These are phyloP conservation scores for Epizoanthus ramosus DNA, from an alignment of 92 coral and sea anemone species.

Conservation along the genomic window DNA sequence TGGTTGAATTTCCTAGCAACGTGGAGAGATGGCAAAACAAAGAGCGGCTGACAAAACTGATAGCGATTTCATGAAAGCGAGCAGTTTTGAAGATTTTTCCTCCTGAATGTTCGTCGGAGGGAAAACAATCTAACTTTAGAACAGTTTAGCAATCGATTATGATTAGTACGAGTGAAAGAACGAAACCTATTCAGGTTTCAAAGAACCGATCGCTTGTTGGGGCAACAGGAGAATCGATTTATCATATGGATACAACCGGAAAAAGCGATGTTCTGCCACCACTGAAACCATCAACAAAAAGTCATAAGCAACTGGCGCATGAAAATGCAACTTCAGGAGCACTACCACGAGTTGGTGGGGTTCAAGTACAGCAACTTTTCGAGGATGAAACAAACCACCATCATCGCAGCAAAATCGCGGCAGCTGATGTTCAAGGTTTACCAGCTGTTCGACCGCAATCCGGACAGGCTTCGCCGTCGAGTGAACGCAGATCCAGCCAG, in stretches of 20 bases:
- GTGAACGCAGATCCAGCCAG: conserved; percentile 74
- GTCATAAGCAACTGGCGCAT: conserved; percentile 82
- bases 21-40: conserved; percentile 92
- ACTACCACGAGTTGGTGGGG: conserved; percentile 94
- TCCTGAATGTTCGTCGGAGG: no score
- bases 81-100: conserved; percentile 31
- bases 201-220: conserved; percentile 80
- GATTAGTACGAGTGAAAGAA: conserved; percentile 89
- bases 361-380: conserved; percentile 98
- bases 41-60: conserved; percentile 95
- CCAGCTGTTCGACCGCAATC: conserved; percentile 87
- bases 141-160: conserved; percentile 50
- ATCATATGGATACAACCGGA: conserved; percentile 88
- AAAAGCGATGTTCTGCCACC: conserved; percentile 92
- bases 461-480: conserved; percentile 81
- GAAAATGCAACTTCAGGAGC: conserved; percentile 73
- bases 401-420: conserved; percentile 77
- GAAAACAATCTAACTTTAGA: conserved; percentile 32
- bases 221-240: conserved; percentile 86
- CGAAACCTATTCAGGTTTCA: conserved; percentile 86
- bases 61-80: conserved; percentile 70
- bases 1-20: conserved; percentile 97
- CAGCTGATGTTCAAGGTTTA: conserved; percentile 78
- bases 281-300: conserved; percentile 92
- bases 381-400: conserved; percentile 98